Conservation (phyloP, 2,797 vertebrate genomes). For the Lindbergichthys nudifrons region DNA sequence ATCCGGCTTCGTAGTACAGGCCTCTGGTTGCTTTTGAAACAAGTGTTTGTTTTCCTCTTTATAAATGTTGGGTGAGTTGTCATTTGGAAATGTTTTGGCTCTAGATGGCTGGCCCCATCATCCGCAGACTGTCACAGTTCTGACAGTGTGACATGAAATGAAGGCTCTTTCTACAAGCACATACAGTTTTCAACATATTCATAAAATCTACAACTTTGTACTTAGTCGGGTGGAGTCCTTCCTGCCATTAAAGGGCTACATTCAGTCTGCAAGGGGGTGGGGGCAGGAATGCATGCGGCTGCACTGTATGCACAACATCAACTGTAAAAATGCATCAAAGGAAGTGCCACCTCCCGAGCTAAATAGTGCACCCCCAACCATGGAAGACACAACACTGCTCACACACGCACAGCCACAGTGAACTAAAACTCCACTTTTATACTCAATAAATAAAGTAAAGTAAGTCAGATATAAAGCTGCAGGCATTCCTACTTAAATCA, state of each 20-base stretch:
- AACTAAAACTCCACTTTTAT: conserved; percentile 11
- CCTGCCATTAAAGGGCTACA: conserved; percentile 68
- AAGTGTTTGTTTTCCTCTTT: background rate
- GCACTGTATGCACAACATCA: conserved; percentile 60
- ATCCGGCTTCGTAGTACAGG: too few species aligned
- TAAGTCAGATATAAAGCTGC: conserved; percentile 7
- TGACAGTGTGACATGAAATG: conserved; percentile 35
- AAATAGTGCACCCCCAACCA: conserved; percentile 40
- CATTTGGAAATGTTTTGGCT: conserved; percentile 21
- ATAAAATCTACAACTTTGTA: conserved; percentile 59
- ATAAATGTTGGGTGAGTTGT: background rate
- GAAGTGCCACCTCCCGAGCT: conserved; percentile 36
- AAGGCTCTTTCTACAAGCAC: conserved; percentile 29
- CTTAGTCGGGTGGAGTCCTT: conserved; percentile 65
- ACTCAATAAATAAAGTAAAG: background rate
- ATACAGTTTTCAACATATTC: conserved; percentile 49
- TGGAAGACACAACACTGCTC: conserved; percentile 27
- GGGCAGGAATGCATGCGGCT: conserved; percentile 69
- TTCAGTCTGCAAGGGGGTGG: conserved; percentile 51
- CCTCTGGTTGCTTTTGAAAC: too few species aligned
- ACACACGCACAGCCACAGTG: conserved; percentile 14
- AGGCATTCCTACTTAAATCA: conserved; percentile 1
- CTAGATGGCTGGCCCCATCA: conserved; percentile 11
- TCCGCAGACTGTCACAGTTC: conserved; percentile 9
- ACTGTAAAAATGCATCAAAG: conserved; percentile 68